phyloP scores from a whole-genome alignment of 2,797 vertebrate species.

The Sebastes taczanowskii region DNA sequence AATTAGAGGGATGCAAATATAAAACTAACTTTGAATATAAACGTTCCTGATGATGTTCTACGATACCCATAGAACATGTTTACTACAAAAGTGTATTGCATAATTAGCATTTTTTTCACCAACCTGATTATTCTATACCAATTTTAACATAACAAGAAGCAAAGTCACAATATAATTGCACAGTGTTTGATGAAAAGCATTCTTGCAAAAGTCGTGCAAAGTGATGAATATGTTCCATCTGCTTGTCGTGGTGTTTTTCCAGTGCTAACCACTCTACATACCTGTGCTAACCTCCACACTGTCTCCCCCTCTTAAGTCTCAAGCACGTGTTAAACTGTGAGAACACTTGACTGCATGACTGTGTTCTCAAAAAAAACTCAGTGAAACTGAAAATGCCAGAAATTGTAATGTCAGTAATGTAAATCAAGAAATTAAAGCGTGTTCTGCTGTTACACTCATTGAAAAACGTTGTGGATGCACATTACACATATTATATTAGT shows the following conservation, averaged over 20 bases:
- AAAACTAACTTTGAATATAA: neutral
- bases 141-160: neutral
- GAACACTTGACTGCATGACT: slow-evolving; percentile 75
- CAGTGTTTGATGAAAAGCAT: neutral
- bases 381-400: neutral
- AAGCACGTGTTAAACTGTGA: slow-evolving; percentile 80
- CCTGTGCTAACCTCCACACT: slow-evolving; percentile 68
- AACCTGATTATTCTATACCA: neutral
- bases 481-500: neutral
- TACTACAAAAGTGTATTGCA: neutral
- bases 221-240: slow-evolving; percentile 9
- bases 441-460: neutral
- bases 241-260: slow-evolving; percentile 23
- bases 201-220: neutral
- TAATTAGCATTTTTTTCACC: neutral
- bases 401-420: neutral
- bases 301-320: slow-evolving; percentile 80
- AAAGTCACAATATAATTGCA: neutral
- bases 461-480: neutral
- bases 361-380: slow-evolving; percentile 44
- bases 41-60: neutral
- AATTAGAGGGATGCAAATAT: neutral
- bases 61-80: neutral
- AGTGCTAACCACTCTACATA: slow-evolving; percentile 53
- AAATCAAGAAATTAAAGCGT: neutral